Conservation (phyloP, 2,113 vertebrate species). For the Lepisosteus osseus region DNA sequence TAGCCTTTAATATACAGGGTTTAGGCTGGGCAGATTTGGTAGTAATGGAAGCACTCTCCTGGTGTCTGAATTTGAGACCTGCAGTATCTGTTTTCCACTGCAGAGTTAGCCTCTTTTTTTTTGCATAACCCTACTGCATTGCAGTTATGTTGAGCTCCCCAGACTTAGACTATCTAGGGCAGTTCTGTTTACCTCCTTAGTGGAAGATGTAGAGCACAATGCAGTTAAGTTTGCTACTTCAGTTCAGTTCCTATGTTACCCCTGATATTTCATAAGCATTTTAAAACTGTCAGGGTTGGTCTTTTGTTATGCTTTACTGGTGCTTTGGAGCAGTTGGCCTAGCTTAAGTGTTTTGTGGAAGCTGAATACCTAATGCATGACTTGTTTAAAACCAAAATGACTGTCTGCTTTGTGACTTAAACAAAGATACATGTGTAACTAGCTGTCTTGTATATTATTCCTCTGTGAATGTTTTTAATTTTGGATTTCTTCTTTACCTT, state of each 20-base stretch:
- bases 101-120: background rate
- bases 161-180: background rate
- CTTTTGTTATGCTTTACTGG: too few relatives aligned
- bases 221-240: background rate
- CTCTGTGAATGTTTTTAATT: background rate
- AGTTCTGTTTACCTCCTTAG: background rate
- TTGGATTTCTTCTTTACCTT: slow-evolving; percentile 2
- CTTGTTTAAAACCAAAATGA: too few relatives aligned
- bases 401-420: too few relatives aligned
- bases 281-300: background rate
- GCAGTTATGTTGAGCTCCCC: background rate
- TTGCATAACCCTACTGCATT: background rate
- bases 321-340: too few relatives aligned
- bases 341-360: too few relatives aligned
- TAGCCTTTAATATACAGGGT: too few relatives aligned
- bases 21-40: too few relatives aligned
- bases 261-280: background rate
- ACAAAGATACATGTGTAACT: too few relatives aligned
- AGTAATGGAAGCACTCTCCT: too few relatives aligned
- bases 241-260: background rate
- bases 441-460: too few relatives aligned
- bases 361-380: too few relatives aligned
- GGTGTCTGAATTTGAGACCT: background rate
- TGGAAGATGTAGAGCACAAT: background rate
- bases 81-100: background rate